Conservation (phyloP, 35 echinoderm and acorn worm species). For the Ophiothrix spiculata region DNA sequence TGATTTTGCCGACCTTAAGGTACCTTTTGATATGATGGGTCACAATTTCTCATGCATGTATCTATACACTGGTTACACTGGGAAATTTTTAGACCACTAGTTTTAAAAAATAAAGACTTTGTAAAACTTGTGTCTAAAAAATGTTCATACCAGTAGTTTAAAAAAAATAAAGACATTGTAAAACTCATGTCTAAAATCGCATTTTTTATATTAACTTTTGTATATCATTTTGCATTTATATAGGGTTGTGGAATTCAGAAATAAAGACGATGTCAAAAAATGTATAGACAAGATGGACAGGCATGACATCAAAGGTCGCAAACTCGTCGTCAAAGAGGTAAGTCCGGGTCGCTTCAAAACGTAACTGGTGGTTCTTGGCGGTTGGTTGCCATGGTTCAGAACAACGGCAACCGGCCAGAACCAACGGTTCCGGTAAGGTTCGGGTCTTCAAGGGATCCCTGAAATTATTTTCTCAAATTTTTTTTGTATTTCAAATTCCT, state of each 20-base stretch:
- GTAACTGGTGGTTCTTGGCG: neutral
- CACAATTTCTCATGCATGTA: too few species aligned
- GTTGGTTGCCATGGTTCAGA: neutral
- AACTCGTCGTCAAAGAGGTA: slow-evolving; percentile 89
- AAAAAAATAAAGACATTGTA: too few species aligned
- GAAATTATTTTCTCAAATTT: neutral
- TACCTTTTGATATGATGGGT: too few species aligned
- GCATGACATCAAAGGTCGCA: slow-evolving; percentile 65
- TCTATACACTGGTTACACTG: too few species aligned
- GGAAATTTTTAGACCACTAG: too few species aligned
- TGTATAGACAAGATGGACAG: slow-evolving; percentile 71
- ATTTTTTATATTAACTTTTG: too few species aligned
- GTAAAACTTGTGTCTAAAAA: too few species aligned
- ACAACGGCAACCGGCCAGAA: neutral
- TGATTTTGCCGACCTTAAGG: too few species aligned
- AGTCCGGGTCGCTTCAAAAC: neutral
- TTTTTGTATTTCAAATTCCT: neutral
- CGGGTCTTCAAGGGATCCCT: neutral
- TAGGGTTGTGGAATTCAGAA: slow-evolving; percentile 85
- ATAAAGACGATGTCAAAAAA: slow-evolving; percentile 63
- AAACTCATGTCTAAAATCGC: too few species aligned
- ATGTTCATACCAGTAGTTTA: too few species aligned
- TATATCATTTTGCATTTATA: too few species aligned
- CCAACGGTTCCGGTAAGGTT: neutral
- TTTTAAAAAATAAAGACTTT: too few species aligned